These are phyloP conservation scores for Solenodon paradoxus DNA, from an alignment of 2,113 vertebrate species.

Conservation along the genomic window DNA sequence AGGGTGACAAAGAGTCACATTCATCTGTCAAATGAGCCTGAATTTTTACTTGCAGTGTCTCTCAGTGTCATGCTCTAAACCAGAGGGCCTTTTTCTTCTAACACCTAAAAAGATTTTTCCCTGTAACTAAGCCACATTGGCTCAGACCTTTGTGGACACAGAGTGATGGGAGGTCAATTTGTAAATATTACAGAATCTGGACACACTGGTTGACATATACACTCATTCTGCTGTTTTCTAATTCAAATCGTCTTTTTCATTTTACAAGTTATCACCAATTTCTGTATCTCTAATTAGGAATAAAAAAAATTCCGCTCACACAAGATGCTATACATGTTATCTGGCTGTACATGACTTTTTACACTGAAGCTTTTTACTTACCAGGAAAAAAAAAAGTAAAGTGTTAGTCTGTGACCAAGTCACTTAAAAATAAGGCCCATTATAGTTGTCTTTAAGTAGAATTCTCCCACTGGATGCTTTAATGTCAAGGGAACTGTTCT, in stretches of 20 bases:
- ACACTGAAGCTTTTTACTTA: not conserved
- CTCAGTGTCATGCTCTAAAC: too few species aligned
- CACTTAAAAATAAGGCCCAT: not conserved
- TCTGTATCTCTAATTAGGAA: conserved; percentile 14
- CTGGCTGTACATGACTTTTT: not conserved
- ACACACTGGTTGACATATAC: not conserved
- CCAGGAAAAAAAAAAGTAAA: not conserved
- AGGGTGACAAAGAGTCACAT: not conserved
- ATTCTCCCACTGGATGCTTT: too few species aligned
- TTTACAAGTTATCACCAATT: not conserved
- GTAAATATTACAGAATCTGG: not conserved
- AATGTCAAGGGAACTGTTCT: too few species aligned
- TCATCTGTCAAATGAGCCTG: not conserved
- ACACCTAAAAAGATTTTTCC: not conserved
- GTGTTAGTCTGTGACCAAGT: not conserved
- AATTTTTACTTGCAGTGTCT: too few species aligned
- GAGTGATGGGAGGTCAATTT: not conserved
- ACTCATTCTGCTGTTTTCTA: not conserved
- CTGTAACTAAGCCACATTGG: not conserved
- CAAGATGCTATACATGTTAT: not conserved
- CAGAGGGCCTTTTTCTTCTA: too few species aligned
- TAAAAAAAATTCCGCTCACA: not conserved
- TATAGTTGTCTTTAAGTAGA: not conserved
- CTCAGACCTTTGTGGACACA: not conserved
- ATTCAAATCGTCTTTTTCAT: not conserved